Base-by-base conservation (phyloP, 2,888 invertebrate genomes). In the Horisme vitalbata region DNA sequence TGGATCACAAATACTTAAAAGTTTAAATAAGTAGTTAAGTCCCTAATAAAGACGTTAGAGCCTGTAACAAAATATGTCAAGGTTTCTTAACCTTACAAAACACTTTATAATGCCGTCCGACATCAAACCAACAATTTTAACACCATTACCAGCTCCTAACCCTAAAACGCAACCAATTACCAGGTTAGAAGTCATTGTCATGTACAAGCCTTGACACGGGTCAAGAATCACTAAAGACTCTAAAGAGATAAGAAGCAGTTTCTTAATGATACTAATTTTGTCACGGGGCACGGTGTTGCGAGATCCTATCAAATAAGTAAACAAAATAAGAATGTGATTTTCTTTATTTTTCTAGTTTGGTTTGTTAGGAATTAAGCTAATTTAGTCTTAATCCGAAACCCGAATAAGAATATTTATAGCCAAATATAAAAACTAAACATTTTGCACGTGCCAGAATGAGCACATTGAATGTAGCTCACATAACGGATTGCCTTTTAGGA, bases 171-270 rank as follows among this genome's bases (percentile, higher is more conserved):
- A 39, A 45, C 35, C 45, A 56, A 61, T 59, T 53, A 51, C 47
- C 33, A 26, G 48, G 49, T 45, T 45, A 47, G 32, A 37, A 57
- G 55, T 61, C 59, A 59, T 60, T 60, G 58, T 55, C 58, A 49
- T 26, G 21, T 11, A 12, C 21, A 12, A 50, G 18, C 62, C 62
- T 62, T 62, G 61, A 61, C 61, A 61, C 52, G 27, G 62, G 62
- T 52, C 57, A 52, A 44, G 46, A 45, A 18, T 32, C 35, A 31
- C 8, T 47, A 30, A 31, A 52, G 46, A 27, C 45, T 49, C 4
- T 6, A 5, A 2, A 43, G 9, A 23, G 35, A 32, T 51, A 44
- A 33, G 14, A 38, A 39, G 34, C 23, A 11, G 39, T 53, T 50
- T 55, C 41, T 18, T 45, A 50, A 53, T 39, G 28, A 39, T 36